Base-by-base conservation (phyloP, 2,797 vertebrate genomes). In the Spinus pinus region DNA sequence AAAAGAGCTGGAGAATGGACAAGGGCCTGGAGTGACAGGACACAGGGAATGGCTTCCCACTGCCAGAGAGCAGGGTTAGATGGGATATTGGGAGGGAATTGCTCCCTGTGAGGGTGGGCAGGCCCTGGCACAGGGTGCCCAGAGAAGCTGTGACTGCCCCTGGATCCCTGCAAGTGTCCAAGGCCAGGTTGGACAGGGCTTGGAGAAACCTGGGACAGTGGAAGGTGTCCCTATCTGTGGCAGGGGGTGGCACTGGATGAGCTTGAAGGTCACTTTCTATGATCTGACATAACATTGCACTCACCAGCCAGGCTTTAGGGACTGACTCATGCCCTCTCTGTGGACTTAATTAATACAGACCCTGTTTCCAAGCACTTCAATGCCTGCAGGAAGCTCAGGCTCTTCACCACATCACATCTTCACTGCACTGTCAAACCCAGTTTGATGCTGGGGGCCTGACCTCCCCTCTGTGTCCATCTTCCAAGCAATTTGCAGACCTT, bases 91-190 rank as follows among this genome's bases (percentile, higher is more conserved):
- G 42, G 42, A 20, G 49, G 35, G 8, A 83, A 57, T 16, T 49
- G 2, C 4, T 46, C 57, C n/a, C 23, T 61, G 25, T 3, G 21
- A 57, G 5, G 42, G 5, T 65, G 42, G 11, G 0, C 1, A 39
- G 28, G 23, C 41, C 33, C 49, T 14, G 28, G 80, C 15, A 47
- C 20, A 73, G 21, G 7, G 4, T 49, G 35, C 31, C 50, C 69
- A 57, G 35, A 35, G 33, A 22, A 41, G 42, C 31, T 57, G 69
- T 14, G 14, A 21, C 25, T 57, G 51, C 6, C 20, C 25, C 60
- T 35, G 22, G 54, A 73, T 33, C 21, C 16, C 51, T 49, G 25
- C 7, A 0, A 65, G 17, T 22, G 42, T 12, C 60, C 31, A 49
- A 42, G 2, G 35, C 17, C 60, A 65, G 51, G 16, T 0, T 57